Base-by-base conservation (phyloP, 2,888 invertebrate genomes). In the Magallana nippona region DNA sequence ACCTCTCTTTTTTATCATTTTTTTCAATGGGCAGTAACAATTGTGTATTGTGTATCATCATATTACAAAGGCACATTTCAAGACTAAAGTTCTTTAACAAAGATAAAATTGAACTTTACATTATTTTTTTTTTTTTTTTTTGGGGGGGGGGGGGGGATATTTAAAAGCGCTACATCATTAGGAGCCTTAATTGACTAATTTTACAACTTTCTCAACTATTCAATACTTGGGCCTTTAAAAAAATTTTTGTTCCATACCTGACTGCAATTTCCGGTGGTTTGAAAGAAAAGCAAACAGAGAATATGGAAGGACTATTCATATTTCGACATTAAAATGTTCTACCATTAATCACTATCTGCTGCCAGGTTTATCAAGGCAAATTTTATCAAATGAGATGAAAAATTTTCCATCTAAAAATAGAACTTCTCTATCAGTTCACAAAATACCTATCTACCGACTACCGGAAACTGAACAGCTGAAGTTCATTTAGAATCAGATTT, bases 361-460 rank as follows among this genome's bases (percentile, higher is more conserved):
- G 71, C 71, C 71, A 71, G 15, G 71, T 71, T 71, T 71, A 71
- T 71, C 71, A 27, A 19, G 32, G 71, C 22, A 71, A 71, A 27
- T 71, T 71, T 71, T 71, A 71, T 71, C 71, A 71, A 71, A 71
- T 71, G 71, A 71, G 71, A 71, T 71, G 71, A 71, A 71, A 71
- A 71, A 71, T 32, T 22, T 71, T 15, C 71, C 71, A 71, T 32
- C 71, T 71, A 71, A 13, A 71, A 32, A 71, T 71, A 71, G 71
- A 71, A 27, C 71, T 71, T 27, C 27, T 22, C 71, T 71, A 71
- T 71, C 71, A 71, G 71, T 71, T 71, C 27, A 71, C 10, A 71
- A 71, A 71, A 71, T 71, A 71, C 71, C 71, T 71, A 71, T 71
- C 71, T 71, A 71, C 71, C 32, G 71, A 71, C 71, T 71, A 71